Percentiles rank a stretch among this genome's conserved stretches.
Evolutionary conservation across 2,113 vertebrate species (phyloP).

Genomic region (Vombatus ursinus): DNA sequence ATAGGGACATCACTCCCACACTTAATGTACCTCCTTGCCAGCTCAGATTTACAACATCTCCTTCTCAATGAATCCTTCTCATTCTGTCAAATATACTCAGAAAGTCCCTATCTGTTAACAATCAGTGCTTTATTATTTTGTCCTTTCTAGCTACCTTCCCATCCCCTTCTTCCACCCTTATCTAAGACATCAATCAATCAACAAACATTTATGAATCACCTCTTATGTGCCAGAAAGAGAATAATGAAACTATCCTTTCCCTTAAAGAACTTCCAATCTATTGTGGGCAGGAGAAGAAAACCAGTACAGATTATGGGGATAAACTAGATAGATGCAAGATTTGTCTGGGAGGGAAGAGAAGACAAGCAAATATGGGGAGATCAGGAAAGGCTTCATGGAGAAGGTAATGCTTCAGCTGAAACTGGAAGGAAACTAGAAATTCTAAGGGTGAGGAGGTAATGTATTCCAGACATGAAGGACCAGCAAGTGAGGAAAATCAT

Average conservation of each 20-base stretch:
- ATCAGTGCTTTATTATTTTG: neutral
- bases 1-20: neutral
- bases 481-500: neutral
- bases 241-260: neutral
- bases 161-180: neutral
- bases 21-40: neutral
- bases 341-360: neutral
- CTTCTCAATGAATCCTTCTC: neutral
- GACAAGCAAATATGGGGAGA: neutral
- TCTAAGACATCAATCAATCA: neutral
- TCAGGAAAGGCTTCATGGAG: neutral
- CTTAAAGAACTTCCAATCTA: neutral
- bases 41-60: neutral
- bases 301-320: accelerated
- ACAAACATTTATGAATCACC: neutral
- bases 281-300: neutral
- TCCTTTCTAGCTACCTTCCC: neutral
- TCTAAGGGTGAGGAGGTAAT: neutral
- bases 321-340: neutral
- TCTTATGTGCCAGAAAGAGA: neutral
- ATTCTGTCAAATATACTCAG: neutral
- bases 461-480: neutral
- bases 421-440: neutral
- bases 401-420: neutral
- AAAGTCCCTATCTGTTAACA: neutral